These are phyloP conservation scores for Rana temporaria DNA, from an alignment of 2,113 vertebrate species.

Conservation along the genomic window DNA sequence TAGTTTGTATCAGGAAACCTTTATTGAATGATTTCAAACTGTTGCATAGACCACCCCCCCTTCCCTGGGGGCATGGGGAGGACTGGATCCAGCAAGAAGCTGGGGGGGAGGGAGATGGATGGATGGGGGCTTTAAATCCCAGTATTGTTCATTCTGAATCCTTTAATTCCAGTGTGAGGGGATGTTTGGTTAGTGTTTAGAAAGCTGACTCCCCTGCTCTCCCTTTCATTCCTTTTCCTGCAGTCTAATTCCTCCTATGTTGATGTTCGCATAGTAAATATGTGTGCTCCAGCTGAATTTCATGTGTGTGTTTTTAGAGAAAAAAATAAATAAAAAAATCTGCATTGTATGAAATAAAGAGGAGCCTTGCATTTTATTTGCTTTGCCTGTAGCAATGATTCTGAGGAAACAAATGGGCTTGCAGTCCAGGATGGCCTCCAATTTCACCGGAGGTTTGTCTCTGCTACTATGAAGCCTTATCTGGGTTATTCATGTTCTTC, in stretches of 20 bases:
- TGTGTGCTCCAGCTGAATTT: conserved; percentile 5
- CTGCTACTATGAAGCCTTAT: not conserved
- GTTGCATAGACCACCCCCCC: conserved; percentile 18
- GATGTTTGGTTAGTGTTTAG: conserved; percentile 30
- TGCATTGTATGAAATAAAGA: too few species aligned
- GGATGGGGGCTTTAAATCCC: conserved; percentile 1
- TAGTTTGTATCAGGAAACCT: not conserved
- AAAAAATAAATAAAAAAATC: too few species aligned
- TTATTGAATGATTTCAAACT: conserved; percentile 29
- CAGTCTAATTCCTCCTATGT: conserved; percentile 24
- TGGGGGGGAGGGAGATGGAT: conserved; percentile 7
- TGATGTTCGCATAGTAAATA: not conserved
- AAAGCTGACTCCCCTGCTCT: not conserved
- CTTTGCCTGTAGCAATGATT: too few species aligned
- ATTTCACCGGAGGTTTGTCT: not conserved
- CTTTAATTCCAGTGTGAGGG: conserved; percentile 26
- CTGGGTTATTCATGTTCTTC: not conserved
- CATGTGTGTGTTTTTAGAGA: not conserved
- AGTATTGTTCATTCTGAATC: conserved; percentile 31
- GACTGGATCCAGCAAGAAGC: not conserved
- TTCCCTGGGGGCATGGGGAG: conserved; percentile 40
- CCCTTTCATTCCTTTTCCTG: not conserved
- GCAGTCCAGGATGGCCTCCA: not conserved
- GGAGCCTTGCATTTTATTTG: too few species aligned
- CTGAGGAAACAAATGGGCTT: not conserved